Evolutionary conservation across 2,113 vertebrate genomes (phyloP), one percentile per base, ranked within the genome.

Genomic region (Potamarius usumacintae): DNA sequence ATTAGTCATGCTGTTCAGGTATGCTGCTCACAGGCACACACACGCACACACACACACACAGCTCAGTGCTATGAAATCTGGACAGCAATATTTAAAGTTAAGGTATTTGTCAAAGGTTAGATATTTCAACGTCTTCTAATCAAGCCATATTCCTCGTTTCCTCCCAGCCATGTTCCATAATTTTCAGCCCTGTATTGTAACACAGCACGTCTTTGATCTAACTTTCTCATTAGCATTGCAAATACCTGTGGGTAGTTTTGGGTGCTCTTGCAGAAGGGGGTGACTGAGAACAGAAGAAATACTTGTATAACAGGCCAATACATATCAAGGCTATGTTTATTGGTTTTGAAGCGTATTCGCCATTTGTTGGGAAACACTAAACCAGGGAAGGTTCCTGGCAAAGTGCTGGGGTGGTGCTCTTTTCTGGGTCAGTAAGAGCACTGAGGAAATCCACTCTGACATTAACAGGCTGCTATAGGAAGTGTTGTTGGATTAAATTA

Each of bases 401-500:
- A 94, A 94, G 93, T 94, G 93, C 93, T 92, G 92, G 92, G 92
- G 92, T 94, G 94, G 92, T 95, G 94, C 93, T 93, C 93, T 92
- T 94, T 95, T 94, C 92, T 94, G 94, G 94, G 93, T 95, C 93
- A 93, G 88, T 22, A 93, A 90, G 91, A 94, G 92, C 81, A 72
- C 52, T 89, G 92, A 95, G 94, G 94, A 96, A 96, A 95, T 96
- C 93, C 88, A 93, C 90, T 92, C 89, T 95, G 95, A 96, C 94
- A 93, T 95, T 95, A 94, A 95, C 94, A 95, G 95, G 93, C 94
- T 95, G 95, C 95, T 90, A 94, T 94, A 94, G 95, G 94, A 95
- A 96, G 95, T 95, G 93, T 95, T 95, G 93, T 94, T 94, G 94
- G 95, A 96, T 95, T 94, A 96, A 94, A 95, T 94, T 93, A 93